Evolutionary conservation across 2,888 invertebrate genomes (phyloP).

Genomic region (Calliphora vomitoria): DNA sequence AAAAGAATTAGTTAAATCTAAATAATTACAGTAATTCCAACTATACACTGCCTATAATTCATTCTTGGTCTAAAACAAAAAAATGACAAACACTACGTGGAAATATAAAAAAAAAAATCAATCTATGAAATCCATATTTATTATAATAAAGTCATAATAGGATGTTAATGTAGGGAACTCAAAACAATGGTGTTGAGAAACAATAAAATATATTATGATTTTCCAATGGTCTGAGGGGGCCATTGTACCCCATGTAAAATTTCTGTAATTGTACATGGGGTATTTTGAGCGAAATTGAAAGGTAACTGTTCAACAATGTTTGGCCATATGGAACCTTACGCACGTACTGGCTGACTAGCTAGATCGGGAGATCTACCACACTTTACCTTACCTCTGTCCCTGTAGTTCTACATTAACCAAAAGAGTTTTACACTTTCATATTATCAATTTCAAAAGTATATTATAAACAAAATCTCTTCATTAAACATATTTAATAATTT

Average conservation of each 20-base stretch:
- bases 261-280: not conserved
- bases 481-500: no score
- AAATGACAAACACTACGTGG: no score
- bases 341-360: conserved; percentile 27
- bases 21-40: no score
- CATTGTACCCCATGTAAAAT: no score
- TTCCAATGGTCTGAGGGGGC: conserved; percentile 2
- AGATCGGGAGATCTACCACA: conserved; percentile 17
- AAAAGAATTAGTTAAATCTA: no score
- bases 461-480: not conserved
- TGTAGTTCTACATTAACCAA: not conserved
- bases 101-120: not conserved
- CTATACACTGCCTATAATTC: no score
- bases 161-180: not conserved
- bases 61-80: no score
- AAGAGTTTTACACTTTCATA: not conserved
- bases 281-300: no score
- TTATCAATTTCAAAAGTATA: not conserved
- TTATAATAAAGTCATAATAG: not conserved
- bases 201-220: not conserved
- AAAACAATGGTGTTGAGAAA: not conserved
- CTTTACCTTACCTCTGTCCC: not conserved
- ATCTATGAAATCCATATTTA: not conserved
- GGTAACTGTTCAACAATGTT: not conserved
- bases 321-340: not conserved